These are phyloP conservation scores for Harpegnathos saltator DNA, from an alignment of 1,140 invertebrate genomes.

Conservation along the genomic window DNA sequence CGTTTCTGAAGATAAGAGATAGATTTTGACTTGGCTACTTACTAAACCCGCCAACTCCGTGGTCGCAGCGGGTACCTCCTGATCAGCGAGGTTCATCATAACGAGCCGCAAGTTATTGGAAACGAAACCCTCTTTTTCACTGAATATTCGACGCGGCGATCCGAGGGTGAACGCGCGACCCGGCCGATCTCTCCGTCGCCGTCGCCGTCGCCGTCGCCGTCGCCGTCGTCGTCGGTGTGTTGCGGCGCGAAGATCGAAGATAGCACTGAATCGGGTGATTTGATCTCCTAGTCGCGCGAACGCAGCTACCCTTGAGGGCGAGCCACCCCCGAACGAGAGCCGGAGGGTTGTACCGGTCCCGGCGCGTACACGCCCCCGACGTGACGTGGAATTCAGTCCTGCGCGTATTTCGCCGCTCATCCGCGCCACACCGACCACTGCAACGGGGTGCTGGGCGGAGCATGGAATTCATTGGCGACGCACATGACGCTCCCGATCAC, in stretches of 20 bases:
- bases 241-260: slow-evolving; percentile 67
- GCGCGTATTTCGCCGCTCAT: slow-evolving; percentile 74
- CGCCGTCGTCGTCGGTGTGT: slow-evolving; percentile 48
- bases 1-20: neutral
- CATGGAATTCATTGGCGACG: slow-evolving; percentile 72
- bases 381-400: slow-evolving; percentile 77
- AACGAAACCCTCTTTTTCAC: slow-evolving; percentile 44
- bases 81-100: slow-evolving; percentile 77
- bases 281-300: slow-evolving; percentile 69
- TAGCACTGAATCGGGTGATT: slow-evolving; percentile 77
- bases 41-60: slow-evolving; percentile 75
- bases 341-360: slow-evolving; percentile 75
- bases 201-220: slow-evolving; percentile 34
- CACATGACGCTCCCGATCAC: slow-evolving; percentile 50
- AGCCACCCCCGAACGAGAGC: slow-evolving; percentile 64
- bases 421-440: slow-evolving; percentile 68
- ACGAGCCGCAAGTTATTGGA: slow-evolving; percentile 19
- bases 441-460: slow-evolving; percentile 74
- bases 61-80: slow-evolving; percentile 75
- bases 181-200: slow-evolving; percentile 21
- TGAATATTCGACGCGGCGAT: neutral
- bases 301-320: slow-evolving; percentile 58
- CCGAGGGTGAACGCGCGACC: neutral
- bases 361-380: slow-evolving; percentile 77
- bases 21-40: slow-evolving; percentile 36